A percentile compares a stretch with the other conserved stretches of the same genome.
phyloP scores from a whole-genome alignment of 2,888 invertebrate genomes.

The Diloba caeruleocephala region DNA sequence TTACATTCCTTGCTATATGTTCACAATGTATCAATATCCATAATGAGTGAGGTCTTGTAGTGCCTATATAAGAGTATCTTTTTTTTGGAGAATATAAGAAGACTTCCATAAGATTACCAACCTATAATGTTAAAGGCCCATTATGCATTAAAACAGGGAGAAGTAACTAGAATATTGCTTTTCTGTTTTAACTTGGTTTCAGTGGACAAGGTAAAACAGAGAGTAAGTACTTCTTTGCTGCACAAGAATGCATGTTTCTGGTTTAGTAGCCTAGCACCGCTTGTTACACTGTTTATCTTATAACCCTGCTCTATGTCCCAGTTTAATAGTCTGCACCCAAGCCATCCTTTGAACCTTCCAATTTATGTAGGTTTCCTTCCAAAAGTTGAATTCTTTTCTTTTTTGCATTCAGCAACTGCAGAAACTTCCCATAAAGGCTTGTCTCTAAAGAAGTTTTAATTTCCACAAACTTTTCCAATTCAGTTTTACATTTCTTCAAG shows the following conservation, averaged over 20 bases:
- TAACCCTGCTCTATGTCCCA: not conserved
- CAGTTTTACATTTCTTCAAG: conserved; percentile 63
- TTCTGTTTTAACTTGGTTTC: no score
- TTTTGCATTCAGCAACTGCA: conserved; percentile 75
- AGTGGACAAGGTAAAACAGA: not conserved
- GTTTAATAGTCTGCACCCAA: conserved; percentile 2
- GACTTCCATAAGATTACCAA: no score
- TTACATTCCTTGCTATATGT: no score
- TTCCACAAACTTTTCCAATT: conserved; percentile 68
- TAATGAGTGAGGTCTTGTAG: no score
- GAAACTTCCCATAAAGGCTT: conserved; percentile 76
- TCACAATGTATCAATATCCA: no score
- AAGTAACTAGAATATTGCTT: no score
- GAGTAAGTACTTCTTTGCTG: not conserved
- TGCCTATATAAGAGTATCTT: no score
- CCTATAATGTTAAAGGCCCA: no score
- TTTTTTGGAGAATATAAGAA: no score
- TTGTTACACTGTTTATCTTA: not conserved
- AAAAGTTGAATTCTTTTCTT: conserved; percentile 74
- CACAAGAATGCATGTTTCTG: not conserved
- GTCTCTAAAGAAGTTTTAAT: conserved; percentile 69
- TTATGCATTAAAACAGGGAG: no score
- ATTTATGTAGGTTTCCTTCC: conserved; percentile 67
- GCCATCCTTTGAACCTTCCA: conserved; percentile 22
- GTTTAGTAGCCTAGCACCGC: not conserved